phyloP scores from a whole-genome alignment of 2,888 invertebrate species.

The Macropis europaea region DNA sequence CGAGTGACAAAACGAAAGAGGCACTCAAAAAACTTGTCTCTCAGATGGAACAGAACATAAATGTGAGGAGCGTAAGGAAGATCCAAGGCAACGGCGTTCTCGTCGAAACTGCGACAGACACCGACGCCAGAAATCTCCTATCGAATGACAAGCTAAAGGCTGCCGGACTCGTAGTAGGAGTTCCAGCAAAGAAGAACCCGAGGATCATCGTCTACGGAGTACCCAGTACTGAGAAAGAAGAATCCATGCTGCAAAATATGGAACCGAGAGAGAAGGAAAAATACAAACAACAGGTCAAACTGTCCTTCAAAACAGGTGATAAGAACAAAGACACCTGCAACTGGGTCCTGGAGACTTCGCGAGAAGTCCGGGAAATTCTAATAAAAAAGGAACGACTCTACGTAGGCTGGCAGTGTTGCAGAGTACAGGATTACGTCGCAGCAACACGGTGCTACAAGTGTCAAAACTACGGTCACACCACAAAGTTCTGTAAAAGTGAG shows the following conservation, averaged over 20 bases:
- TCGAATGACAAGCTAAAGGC: neutral
- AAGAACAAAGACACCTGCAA: too few species aligned
- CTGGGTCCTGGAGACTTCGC: neutral
- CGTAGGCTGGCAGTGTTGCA: neutral
- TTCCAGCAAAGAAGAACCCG: neutral
- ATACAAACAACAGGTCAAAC: too few species aligned
- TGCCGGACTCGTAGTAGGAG: neutral
- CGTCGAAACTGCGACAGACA: too few species aligned
- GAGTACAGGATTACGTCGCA: neutral
- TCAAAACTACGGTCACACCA: too few species aligned
- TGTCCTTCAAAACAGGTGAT: too few species aligned
- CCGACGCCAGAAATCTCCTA: too few species aligned
- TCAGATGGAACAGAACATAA: neutral
- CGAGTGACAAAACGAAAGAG: neutral
- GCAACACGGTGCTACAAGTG: neutral
- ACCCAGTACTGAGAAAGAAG: neutral
- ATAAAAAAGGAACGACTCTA: neutral
- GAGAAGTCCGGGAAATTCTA: neutral
- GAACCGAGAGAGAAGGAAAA: neutral
- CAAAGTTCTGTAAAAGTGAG: neutral
- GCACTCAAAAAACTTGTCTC: neutral
- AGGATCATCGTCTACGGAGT: neutral
- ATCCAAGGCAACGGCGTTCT: slow-evolving; percentile 1
- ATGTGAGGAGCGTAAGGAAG: neutral
- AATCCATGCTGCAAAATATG: neutral